Conservation (phyloP, 2,797 vertebrate genomes). For the Champsocephalus gunnari region DNA sequence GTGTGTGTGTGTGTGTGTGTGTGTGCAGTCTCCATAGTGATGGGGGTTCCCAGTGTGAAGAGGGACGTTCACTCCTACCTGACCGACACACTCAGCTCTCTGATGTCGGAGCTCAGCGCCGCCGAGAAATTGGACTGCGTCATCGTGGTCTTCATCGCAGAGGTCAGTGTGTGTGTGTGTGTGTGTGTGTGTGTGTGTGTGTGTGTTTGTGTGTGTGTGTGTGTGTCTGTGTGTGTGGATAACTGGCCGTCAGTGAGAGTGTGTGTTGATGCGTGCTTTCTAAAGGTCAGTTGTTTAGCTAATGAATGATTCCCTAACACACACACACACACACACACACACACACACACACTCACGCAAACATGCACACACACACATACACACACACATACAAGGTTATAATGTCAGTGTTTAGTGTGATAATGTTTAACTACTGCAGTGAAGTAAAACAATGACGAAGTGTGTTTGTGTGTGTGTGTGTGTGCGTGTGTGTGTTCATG, state of each 20-base stretch:
- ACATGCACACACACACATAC: not conserved
- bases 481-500: too few species aligned
- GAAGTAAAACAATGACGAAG: not conserved
- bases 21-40: conserved; percentile 93
- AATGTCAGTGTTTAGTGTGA: conserved; percentile 45
- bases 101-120: conserved; percentile 94
- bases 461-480: too few species aligned
- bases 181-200: conserved; percentile 29
- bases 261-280: conserved; percentile 31
- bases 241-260: conserved; percentile 24
- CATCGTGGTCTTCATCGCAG: conserved; percentile 96
- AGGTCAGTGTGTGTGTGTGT: conserved; percentile 83
- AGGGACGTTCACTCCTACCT: conserved; percentile 97
- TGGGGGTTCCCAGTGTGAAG: conserved; percentile 97
- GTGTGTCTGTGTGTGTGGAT: conserved; percentile 17
- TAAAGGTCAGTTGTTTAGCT: conserved; percentile 56
- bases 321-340: conserved; percentile 22
- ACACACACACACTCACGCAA: not conserved
- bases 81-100: conserved; percentile 94
- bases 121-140: conserved; percentile 95
- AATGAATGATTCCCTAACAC: conserved; percentile 23
- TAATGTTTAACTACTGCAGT: conserved; percentile 38
- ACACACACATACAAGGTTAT: not conserved
- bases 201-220: conserved; percentile 39
- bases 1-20: conserved; percentile 27